Evolutionary conservation across 2,888 invertebrate species (phyloP).

Genomic region (Baccha elongata): DNA sequence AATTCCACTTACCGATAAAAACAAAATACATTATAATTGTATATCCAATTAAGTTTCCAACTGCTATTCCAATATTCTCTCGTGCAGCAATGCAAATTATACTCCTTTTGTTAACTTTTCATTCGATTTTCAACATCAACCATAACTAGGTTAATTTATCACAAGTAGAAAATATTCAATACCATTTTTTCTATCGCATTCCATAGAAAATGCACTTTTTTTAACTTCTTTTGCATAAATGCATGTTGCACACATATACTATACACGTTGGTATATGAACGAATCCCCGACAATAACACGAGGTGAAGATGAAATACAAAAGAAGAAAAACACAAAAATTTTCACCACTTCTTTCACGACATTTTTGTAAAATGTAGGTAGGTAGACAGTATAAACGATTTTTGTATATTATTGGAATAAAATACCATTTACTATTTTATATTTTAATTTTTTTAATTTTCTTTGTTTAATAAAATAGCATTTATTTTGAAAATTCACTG

Average conservation of each 20-base stretch:
- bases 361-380: neutral
- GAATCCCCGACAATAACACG: conserved; percentile 42
- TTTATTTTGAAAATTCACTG: neutral
- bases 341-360: conserved; percentile 51
- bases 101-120: conserved; percentile 20
- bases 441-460: neutral
- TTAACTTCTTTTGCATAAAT: conserved; percentile 56
- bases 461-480: neutral
- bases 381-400: neutral
- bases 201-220: conserved; percentile 62
- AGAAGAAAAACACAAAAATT: conserved; percentile 26
- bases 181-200: conserved; percentile 49
- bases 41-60: neutral
- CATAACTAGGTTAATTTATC: conserved; percentile 57
- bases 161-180: conserved; percentile 58
- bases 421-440: neutral
- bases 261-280: neutral
- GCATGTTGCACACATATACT: conserved; percentile 32
- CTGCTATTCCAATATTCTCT: conserved; percentile 9
- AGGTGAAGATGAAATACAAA: conserved; percentile 45
- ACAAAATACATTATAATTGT: neutral
- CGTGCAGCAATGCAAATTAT: conserved; percentile 2
- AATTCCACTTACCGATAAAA: neutral
- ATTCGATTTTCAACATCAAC: conserved; percentile 20
- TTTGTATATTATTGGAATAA: neutral